A percentile compares a stretch with the other conserved stretches of the same genome.
These are phyloP conservation scores for Drosophila oshimai DNA, from an alignment of 1,140 invertebrate genomes.

Conservation along the genomic window DNA sequence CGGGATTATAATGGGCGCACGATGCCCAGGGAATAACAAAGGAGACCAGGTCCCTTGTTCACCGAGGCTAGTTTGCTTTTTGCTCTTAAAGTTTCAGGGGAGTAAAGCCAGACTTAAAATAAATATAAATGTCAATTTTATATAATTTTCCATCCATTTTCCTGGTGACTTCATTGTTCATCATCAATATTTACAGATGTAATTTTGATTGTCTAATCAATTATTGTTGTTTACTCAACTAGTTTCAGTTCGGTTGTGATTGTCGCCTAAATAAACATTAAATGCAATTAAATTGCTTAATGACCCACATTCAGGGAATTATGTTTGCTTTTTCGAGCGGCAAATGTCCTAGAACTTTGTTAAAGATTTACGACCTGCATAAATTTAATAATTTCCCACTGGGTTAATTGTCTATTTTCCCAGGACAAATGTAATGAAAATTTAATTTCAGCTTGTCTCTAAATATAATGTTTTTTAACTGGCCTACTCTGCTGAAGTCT, in stretches of 20 bases:
- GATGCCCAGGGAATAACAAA: slow-evolving; percentile 26
- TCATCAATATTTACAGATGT: slow-evolving; percentile 49
- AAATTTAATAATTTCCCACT: slow-evolving; percentile 43
- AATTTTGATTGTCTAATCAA: slow-evolving; percentile 57
- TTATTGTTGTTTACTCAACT: slow-evolving; percentile 59
- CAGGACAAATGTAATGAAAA: slow-evolving; percentile 44
- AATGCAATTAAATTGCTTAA: slow-evolving; percentile 67
- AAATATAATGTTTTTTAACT: slow-evolving; percentile 5
- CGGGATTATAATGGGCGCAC: slow-evolving; percentile 59
- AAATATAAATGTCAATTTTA: neutral
- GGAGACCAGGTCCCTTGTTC: neutral
- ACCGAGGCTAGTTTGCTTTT: neutral
- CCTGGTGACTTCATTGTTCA: slow-evolving; percentile 8
- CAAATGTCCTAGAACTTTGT: slow-evolving; percentile 22
- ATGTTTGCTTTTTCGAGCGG: slow-evolving; percentile 43
- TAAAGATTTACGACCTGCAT: slow-evolving; percentile 33
- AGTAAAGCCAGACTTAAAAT: neutral
- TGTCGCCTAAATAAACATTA: slow-evolving; percentile 50
- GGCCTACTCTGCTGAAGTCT: slow-evolving; percentile 1
- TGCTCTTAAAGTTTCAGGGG: slow-evolving; percentile 5
- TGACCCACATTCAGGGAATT: slow-evolving; percentile 61
- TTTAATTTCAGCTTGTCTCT: slow-evolving; percentile 35
- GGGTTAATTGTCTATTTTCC: slow-evolving; percentile 33
- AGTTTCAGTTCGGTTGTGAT: slow-evolving; percentile 7
- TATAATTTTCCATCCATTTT: neutral